Percentiles rank a stretch among this genome's conserved stretches.
Evolutionary conservation across 2,113 vertebrate species (phyloP).

Genomic region (Pelmatolapia mariae): DNA sequence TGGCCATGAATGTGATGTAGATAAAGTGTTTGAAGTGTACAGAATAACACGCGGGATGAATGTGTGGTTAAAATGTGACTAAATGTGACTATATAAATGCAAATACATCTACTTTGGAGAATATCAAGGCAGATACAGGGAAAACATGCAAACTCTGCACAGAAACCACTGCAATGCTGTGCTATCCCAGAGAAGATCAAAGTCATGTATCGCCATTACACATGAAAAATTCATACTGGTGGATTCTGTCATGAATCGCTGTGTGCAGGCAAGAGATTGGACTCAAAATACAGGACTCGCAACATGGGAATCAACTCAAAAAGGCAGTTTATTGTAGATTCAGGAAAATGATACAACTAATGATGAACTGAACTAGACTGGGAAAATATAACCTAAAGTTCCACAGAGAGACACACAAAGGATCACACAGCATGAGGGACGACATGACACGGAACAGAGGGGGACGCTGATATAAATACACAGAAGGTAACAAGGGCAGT

Average conservation of each 20-base stretch:
- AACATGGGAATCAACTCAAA: not conserved
- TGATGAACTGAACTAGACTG: accelerated
- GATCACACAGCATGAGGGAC: not conserved
- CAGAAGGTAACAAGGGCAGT: not conserved
- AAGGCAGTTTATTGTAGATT: not conserved
- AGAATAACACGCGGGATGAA: not conserved
- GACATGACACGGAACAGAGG: not conserved
- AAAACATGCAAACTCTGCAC: not conserved
- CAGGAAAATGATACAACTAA: not conserved
- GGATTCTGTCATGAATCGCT: not conserved
- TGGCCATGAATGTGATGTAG: not conserved
- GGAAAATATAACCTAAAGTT: not conserved
- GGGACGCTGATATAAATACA: not conserved
- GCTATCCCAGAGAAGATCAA: not conserved
- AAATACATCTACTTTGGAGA: not conserved
- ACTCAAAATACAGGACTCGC: not conserved
- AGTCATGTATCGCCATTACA: not conserved
- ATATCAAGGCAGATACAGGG: not conserved
- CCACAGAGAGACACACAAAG: not conserved
- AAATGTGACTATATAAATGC: not conserved
- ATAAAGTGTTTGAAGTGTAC: not conserved
- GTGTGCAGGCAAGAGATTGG: not conserved
- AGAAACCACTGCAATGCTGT: not conserved
- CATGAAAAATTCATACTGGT: not conserved
- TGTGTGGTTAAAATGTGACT: not conserved